These are phyloP conservation scores for Pocota personata DNA, from an alignment of 2,888 invertebrate genomes.

Conservation along the genomic window DNA sequence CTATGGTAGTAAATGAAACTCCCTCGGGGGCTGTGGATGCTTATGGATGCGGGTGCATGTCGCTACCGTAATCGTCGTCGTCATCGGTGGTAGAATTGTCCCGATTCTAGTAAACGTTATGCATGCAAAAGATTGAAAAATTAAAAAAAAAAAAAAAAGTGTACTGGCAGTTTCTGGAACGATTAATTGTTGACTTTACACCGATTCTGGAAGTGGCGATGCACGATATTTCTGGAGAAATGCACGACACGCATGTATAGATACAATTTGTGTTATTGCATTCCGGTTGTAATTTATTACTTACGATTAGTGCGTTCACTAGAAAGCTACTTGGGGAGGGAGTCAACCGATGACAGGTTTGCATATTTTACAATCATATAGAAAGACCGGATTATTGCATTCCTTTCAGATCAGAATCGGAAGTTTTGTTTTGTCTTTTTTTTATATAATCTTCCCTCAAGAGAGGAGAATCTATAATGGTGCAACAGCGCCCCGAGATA, in stretches of 20 bases:
- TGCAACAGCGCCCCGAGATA: no score
- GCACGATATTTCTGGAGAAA: constrained; percentile 19
- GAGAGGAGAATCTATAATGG: no score
- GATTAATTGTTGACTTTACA: constrained; percentile 54
- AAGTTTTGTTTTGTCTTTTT: no score
- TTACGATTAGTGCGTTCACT: neutral
- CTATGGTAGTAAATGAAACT: constrained; percentile 11
- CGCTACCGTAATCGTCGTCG: constrained; percentile 16
- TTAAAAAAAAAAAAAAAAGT: constrained; percentile 48
- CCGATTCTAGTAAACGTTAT: constrained; percentile 41
- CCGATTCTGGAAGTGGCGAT: neutral
- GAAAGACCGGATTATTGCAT: neutral
- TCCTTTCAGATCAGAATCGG: no score
- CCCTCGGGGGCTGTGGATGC: constrained; percentile 11
- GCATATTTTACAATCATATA: neutral
- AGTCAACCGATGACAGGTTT: neutral
- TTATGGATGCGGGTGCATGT: constrained; percentile 17
- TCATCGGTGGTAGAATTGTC: constrained; percentile 10
- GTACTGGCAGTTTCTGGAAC: constrained; percentile 18
- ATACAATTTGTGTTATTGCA: constrained; percentile 52
- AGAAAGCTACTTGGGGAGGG: neutral
- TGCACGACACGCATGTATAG: constrained; percentile 16
- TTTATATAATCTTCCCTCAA: no score
- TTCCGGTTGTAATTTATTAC: constrained; percentile 57
- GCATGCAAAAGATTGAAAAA: constrained; percentile 46